phyloP scores from a whole-genome alignment of 1,140 invertebrate genomes.

The Musca vetustissima region DNA sequence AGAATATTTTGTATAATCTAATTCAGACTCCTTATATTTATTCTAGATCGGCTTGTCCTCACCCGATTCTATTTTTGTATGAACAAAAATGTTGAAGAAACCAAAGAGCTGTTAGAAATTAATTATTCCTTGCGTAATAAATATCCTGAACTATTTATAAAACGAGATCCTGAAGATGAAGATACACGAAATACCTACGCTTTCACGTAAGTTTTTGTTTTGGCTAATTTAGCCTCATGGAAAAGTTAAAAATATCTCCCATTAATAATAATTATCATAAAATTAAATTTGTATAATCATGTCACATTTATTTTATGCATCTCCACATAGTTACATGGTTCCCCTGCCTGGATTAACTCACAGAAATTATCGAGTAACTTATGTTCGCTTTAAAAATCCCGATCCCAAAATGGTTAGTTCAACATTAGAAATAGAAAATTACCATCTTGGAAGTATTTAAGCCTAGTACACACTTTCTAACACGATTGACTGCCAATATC shows the following conservation, averaged over 20 bases:
- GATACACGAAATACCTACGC: constrained; percentile 60
- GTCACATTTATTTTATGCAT: neutral
- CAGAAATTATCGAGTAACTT: constrained; percentile 57
- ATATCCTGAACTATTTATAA: constrained; percentile 65
- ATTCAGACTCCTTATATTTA: too few species aligned
- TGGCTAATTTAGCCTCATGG: too few species aligned
- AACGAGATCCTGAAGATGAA: constrained; percentile 62
- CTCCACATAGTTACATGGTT: constrained; percentile 58
- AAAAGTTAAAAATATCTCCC: too few species aligned
- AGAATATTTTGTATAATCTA: too few species aligned
- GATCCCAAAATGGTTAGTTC: constrained; percentile 40
- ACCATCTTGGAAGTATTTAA: too few species aligned
- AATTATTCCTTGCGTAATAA: constrained; percentile 67
- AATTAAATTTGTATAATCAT: too few species aligned
- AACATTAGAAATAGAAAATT: too few species aligned
- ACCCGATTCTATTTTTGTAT: constrained; percentile 53
- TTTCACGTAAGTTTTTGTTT: constrained; percentile 61
- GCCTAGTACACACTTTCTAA: too few species aligned
- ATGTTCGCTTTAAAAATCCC: constrained; percentile 39
- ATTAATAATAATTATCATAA: too few species aligned
- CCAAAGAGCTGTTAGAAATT: constrained; percentile 63
- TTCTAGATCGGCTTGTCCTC: constrained; percentile 34
- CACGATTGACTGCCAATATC: too few species aligned
- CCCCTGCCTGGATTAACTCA: constrained; percentile 61
- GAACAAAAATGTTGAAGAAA: constrained; percentile 59